A percentile compares a stretch with the other conserved stretches of the same genome.
Evolutionary conservation across 1,140 invertebrate species (phyloP).

Genomic region (Anadara kagoshimensis): DNA sequence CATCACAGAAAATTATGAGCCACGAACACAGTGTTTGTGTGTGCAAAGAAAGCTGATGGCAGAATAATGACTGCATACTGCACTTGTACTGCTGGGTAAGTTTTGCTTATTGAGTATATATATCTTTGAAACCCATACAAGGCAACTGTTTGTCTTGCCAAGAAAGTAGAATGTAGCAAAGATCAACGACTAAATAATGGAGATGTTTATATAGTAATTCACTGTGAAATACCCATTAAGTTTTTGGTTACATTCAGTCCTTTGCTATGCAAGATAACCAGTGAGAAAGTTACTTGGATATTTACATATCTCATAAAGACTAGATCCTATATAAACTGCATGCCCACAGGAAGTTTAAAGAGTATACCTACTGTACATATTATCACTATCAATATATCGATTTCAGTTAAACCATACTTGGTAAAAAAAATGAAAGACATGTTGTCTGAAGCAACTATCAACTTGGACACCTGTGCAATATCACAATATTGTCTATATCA

Average conservation of each 20-base stretch:
- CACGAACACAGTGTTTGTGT: slow-evolving; percentile 22
- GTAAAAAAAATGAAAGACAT: no score
- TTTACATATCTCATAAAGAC: no score
- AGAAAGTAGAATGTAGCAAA: not conserved
- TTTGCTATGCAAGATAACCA: not conserved
- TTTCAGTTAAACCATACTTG: no score
- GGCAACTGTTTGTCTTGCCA: not conserved
- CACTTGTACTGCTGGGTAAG: slow-evolving; percentile 26
- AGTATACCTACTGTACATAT: no score
- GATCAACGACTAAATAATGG: not conserved
- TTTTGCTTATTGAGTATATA: not conserved
- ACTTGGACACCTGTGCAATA: no score
- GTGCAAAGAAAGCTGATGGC: slow-evolving; percentile 12
- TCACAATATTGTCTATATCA: no score
- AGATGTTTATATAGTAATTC: not conserved
- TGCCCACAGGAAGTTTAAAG: no score
- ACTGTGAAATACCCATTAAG: not conserved
- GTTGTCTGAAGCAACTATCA: no score
- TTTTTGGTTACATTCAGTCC: not conserved
- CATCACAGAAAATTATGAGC: slow-evolving; percentile 12
- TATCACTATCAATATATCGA: no score
- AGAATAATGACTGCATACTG: slow-evolving; percentile 22
- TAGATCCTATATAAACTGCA: no score
- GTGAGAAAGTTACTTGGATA: not conserved
- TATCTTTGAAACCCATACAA: slow-evolving; percentile 4